A percentile compares a stretch with the other conserved stretches of the same genome.
Evolutionary conservation across 2,113 vertebrate species (phyloP).

Genomic region (Cyanocitta stelleri): DNA sequence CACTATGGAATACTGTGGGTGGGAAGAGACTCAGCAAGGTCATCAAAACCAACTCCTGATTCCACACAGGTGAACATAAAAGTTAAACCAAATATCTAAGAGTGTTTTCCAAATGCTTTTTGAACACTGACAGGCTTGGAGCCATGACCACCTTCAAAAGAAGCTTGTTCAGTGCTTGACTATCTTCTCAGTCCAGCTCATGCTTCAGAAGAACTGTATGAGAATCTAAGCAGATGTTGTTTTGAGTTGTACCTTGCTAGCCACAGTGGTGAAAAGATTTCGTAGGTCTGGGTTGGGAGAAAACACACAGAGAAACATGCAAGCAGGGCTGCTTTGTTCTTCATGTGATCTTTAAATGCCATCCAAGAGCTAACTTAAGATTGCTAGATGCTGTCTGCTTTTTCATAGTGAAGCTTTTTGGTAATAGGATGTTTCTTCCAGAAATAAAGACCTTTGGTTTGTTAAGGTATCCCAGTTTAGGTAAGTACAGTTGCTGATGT

Average conservation of each 20-base stretch:
- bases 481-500: neutral
- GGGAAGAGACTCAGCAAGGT: neutral
- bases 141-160: neutral
- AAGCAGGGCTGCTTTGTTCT: neutral
- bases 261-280: neutral
- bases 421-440: neutral
- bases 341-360: neutral
- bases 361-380: neutral
- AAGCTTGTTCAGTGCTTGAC: neutral
- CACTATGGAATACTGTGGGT: rapidly evolving
- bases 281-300: neutral
- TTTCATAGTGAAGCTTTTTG: neutral
- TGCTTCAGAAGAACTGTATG: neutral
- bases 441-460: neutral
- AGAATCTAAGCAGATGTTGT: neutral
- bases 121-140: neutral
- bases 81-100: too few relatives aligned
- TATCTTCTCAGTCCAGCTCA: neutral
- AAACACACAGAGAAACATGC: neutral
- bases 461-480: neutral
- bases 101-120: neutral
- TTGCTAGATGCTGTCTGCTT: neutral
- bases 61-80: neutral
- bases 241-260: neutral
- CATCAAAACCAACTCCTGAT: neutral